Evolutionary conservation across 2,113 vertebrate species (phyloP), one percentile per base, ranked within the genome.

Genomic region (Excalfactoria chinensis): DNA sequence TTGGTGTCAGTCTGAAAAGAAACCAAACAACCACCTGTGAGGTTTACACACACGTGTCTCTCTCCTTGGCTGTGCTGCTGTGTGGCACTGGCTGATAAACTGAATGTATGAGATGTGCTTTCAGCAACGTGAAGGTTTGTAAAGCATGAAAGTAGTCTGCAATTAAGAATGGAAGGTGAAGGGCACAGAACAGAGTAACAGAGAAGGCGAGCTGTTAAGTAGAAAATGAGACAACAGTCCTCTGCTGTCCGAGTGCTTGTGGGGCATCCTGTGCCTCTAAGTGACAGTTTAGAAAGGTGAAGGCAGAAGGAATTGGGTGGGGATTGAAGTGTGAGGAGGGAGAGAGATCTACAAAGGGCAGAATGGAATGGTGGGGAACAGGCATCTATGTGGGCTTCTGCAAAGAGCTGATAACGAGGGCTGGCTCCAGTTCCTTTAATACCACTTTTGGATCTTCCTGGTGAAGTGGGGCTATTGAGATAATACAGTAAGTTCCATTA

Each of bases 181-280:
- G 2, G 17, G 11, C 43, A 12, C 41, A 17, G 66, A n/a, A 37
- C 7, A 7, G 46, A 44, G 74, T 8, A 44, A 22, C 20, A 13
- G 17, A 49, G 48, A 0, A 12, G n/a, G 30, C 4, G 46, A 41
- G 75, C 20, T 13, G 74, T 18, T 46, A 1, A 5, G 60, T 20
- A 44, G 41, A 26, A 59, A 28, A 1, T 0, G 0, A 4, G 14
- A 34, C 5, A 32, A 1, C 18, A 3, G 53, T 18, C 44, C 49
- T 73, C 22, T 58, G 59, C 2, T 48, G 68, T 20, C 18, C 10
- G 17, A 2, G 35, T 35, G 71, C 48, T 41, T 34, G 21, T 11
- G 56, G 25, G 53, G 46, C 30, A 3, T 32, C 22, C 46, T 55
- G 35, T 16, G 83, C 32, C 32, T 69, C 22, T 13, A 44, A 16